Evolutionary conservation across 2,888 invertebrate genomes (phyloP), one percentile per base, ranked within the genome.

Genomic region (Cephus pygmeus): DNA sequence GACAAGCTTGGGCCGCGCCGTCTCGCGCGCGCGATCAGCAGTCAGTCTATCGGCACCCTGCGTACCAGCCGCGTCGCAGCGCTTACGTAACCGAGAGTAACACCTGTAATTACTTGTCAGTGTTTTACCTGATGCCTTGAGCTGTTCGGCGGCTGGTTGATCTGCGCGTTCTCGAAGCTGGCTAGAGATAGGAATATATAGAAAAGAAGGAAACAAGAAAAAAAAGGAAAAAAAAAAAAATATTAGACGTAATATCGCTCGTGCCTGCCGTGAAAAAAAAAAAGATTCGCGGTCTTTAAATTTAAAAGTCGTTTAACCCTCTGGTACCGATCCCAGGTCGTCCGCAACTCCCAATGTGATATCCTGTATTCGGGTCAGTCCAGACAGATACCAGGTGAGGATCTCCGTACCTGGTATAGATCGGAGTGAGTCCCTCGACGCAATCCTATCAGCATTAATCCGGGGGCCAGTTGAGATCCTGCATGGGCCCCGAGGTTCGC

Each of bases 41-140:
- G 88, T 90, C 90, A 91, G 91, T 91, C 89, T 90, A 90, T 91
- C 91, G 90, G 91, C 90, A 91, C 91, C 91, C 90, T 90, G 91
- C 91, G 90, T 86, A 90, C 89, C 86, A 89, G 85, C 85, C 87
- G 90, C 89, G 89, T 91, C 90, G 91, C 89, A 88, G 90, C 86
- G 87, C 88, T 90, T 89, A 88, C 87, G 88, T 89, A 88, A 89
- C 56, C 56, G 56, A 56, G 56, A 56, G 56, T 23, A 56, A 23
- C 56, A 56, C 56, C 90, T 90, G 88, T 90, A 86, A 83, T 88
- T 89, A 84, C 83, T 87, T 86, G 83, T 86, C 86, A 84, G 87
- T 86, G 86, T 87, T 88, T 81, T 56, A 56, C 56, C 56, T 56
- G 56, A 56, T 56, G 56, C 56, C 56, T 56, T 56, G 56, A 56